These are phyloP conservation scores for Diploptera punctata DNA, from an alignment of 2,888 invertebrate species.

Conservation along the genomic window DNA sequence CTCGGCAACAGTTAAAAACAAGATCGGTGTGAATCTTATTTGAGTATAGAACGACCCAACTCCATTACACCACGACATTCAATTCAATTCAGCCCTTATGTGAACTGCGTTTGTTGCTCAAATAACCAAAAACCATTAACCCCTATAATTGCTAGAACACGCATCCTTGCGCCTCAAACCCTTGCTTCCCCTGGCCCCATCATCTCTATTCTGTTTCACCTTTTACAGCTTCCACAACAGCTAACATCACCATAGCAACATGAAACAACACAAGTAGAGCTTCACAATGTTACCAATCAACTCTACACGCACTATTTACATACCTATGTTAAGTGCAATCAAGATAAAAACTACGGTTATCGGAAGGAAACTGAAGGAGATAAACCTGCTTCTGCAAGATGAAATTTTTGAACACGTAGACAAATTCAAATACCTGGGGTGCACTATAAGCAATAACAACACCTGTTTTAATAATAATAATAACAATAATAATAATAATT, in stretches of 20 bases:
- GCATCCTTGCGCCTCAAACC: conserved; percentile 1
- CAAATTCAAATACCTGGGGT: too few species aligned
- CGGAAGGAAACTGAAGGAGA: too few species aligned
- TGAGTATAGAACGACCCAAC: not conserved
- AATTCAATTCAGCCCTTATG: conserved; percentile 8
- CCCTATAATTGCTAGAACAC: conserved; percentile 13
- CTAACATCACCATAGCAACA: conserved; percentile 17
- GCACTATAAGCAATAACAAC: too few species aligned
- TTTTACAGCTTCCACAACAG: conserved; percentile 7
- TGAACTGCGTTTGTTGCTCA: conserved; percentile 16
- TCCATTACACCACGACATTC: not conserved
- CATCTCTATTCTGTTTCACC: conserved; percentile 5
- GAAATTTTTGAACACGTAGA: too few species aligned
- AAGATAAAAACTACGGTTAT: too few species aligned
- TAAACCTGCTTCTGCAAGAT: too few species aligned
- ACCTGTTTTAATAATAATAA: too few species aligned
- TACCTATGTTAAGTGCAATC: too few species aligned
- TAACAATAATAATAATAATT: too few species aligned
- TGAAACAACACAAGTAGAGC: conserved; percentile 8
- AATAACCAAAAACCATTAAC: conserved; percentile 23
- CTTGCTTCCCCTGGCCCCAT: not conserved
- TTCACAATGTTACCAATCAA: too few species aligned
- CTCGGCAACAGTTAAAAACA: too few species aligned
- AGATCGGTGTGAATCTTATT: conserved; percentile 12
- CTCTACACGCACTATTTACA: too few species aligned